These are phyloP conservation scores for Pandion haliaetus DNA, from an alignment of 2,113 vertebrate genomes.

Conservation along the genomic window DNA sequence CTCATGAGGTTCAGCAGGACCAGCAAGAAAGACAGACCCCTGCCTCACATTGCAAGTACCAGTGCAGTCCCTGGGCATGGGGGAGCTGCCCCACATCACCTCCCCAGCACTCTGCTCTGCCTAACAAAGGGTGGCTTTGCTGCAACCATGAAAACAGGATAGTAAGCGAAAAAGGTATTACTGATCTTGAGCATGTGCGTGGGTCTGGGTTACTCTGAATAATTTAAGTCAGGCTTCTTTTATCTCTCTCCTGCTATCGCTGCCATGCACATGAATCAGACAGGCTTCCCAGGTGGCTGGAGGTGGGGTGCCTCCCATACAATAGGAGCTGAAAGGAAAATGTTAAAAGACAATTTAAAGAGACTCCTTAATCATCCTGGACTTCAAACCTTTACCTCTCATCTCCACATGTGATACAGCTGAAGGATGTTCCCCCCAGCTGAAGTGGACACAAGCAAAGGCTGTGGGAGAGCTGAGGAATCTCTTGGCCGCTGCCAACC, in stretches of 20 bases:
- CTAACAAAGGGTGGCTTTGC: neutral
- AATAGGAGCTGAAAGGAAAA: neutral
- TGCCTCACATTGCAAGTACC: fast-evolving
- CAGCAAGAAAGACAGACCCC: neutral
- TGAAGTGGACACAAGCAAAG: neutral
- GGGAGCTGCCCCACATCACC: neutral
- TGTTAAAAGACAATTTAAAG: neutral
- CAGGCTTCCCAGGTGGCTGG: neutral
- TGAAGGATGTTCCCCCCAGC: neutral
- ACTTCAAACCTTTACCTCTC: neutral
- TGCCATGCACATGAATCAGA: neutral
- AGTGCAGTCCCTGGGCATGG: neutral
- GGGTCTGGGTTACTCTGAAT: neutral
- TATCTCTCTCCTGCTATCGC: neutral
- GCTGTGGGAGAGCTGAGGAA: neutral
- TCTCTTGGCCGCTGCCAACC: neutral
- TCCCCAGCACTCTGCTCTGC: neutral
- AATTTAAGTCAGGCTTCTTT: constrained; percentile 29
- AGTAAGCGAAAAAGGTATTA: neutral
- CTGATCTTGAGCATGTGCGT: neutral
- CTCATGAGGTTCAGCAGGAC: neutral
- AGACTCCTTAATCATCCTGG: constrained; percentile 1
- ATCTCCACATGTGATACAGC: neutral
- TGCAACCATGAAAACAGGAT: fast-evolving
- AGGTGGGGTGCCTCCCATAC: neutral